Percentiles rank a stretch among this genome's conserved stretches.
These are phyloP conservation scores for Scartelaos histophorus DNA, from an alignment of 2,113 vertebrate species.

Conservation along the genomic window DNA sequence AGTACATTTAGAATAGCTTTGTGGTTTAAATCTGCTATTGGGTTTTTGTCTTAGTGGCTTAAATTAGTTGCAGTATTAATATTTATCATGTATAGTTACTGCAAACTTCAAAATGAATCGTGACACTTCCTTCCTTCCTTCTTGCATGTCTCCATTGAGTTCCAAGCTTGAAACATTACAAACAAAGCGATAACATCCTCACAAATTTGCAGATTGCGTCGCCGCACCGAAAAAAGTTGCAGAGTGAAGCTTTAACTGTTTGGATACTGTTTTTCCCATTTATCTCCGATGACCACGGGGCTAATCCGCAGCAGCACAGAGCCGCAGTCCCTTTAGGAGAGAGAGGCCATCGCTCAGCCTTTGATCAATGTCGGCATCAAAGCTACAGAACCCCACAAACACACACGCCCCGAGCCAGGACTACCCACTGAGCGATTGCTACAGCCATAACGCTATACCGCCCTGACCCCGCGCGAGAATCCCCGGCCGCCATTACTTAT, in stretches of 20 bases:
- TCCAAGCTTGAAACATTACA: too few relatives aligned
- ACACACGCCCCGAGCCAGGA: constrained; percentile 40
- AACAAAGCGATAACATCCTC: too few relatives aligned
- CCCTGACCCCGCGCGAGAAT: constrained; percentile 30
- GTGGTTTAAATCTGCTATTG: too few relatives aligned
- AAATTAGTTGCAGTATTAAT: too few relatives aligned
- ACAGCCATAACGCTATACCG: constrained; percentile 35
- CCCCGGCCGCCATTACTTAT: not conserved
- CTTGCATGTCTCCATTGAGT: too few relatives aligned
- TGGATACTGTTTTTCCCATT: not conserved
- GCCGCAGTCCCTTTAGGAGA: not conserved
- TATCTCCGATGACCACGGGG: not conserved
- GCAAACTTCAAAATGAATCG: too few relatives aligned
- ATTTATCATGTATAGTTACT: too few relatives aligned
- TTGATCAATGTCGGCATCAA: constrained; percentile 48
- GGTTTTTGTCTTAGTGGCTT: too few relatives aligned
- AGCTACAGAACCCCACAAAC: constrained; percentile 25
- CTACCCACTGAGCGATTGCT: constrained; percentile 41
- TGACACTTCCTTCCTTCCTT: too few relatives aligned
- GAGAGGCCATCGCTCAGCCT: constrained; percentile 18
- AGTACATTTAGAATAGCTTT: too few relatives aligned
- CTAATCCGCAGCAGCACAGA: not conserved
- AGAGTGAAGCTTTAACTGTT: not conserved
- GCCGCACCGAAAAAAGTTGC: too few relatives aligned
- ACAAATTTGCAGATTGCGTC: too few relatives aligned